Conservation (phyloP, 2,113 vertebrate species). For the Nibea albiflora region DNA sequence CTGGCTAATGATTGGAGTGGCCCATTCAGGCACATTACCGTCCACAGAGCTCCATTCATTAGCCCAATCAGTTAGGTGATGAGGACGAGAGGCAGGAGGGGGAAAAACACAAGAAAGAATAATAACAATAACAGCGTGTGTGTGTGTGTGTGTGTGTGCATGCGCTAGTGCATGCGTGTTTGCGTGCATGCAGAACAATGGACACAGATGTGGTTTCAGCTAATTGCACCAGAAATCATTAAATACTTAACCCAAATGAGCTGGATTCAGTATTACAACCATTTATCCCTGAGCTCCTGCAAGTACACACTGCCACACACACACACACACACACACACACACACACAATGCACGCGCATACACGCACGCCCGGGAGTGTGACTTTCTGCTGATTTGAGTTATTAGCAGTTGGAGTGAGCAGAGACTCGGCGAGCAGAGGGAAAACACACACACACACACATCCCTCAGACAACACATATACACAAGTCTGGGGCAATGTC, state of each 20-base stretch:
- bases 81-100: slow-evolving; percentile 48
- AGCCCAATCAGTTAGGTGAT: slow-evolving; percentile 67
- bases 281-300: slow-evolving; percentile 40
- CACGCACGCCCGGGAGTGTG: slow-evolving; percentile 51
- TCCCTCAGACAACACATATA: slow-evolving; percentile 13
- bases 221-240: slow-evolving; percentile 60
- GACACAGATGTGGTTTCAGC: slow-evolving; percentile 66
- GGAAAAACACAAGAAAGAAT: slow-evolving; percentile 15
- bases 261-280: slow-evolving; percentile 44
- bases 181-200: slow-evolving; percentile 22
- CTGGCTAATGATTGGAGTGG: slow-evolving; percentile 56
- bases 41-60: slow-evolving; percentile 68
- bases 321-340: neutral
- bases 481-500: slow-evolving; percentile 47
- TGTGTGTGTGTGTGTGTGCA: neutral
- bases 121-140: slow-evolving; percentile 44
- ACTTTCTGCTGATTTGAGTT: slow-evolving; percentile 73
- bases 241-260: slow-evolving; percentile 69
- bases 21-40: slow-evolving; percentile 67
- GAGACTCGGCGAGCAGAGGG: slow-evolving; percentile 16
- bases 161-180: neutral
- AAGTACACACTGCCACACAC: slow-evolving; percentile 7
- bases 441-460: slow-evolving; percentile 13
- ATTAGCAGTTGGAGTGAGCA: slow-evolving; percentile 70
- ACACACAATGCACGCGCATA: no score